These are phyloP conservation scores for Coptotermes formosanus DNA, from an alignment of 1,140 invertebrate genomes.

Conservation along the genomic window DNA sequence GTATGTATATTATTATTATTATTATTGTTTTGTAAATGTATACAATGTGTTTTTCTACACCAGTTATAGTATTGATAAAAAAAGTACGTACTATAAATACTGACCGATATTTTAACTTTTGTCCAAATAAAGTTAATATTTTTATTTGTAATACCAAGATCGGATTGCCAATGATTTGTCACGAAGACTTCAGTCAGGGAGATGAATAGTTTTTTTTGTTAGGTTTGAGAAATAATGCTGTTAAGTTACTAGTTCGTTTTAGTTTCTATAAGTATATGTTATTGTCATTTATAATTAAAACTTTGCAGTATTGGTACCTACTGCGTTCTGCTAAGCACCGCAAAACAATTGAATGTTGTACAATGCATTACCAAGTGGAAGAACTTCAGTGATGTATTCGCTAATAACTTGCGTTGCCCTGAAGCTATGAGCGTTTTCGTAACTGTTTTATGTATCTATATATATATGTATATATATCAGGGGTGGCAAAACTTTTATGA, in stretches of 20 bases:
- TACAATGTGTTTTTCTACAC: neutral
- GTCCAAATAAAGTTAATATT: neutral
- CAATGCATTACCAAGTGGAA: neutral
- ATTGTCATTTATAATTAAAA: constrained; percentile 8
- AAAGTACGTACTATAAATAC: neutral
- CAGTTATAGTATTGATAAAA: constrained; percentile 9
- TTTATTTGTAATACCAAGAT: neutral
- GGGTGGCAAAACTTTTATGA: neutral
- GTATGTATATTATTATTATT: neutral
- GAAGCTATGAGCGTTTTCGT: neutral
- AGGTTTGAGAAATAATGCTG: neutral
- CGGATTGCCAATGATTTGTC: neutral
- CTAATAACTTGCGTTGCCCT: neutral
- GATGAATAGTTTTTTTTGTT: neutral
- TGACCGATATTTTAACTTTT: neutral
- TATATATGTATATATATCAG: neutral
- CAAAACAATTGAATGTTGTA: neutral
- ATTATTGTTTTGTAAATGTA: constrained; percentile 14
- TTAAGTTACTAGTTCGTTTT: neutral
- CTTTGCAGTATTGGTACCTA: neutral
- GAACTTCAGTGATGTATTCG: neutral
- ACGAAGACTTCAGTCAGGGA: neutral
- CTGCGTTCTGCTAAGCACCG: neutral
- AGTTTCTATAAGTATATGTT: neutral
- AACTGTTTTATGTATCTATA: neutral